A percentile compares a stretch with the other conserved stretches of the same genome.
phyloP scores from a whole-genome alignment of 2,888 invertebrate genomes.

The Polydrusus cervinus region DNA sequence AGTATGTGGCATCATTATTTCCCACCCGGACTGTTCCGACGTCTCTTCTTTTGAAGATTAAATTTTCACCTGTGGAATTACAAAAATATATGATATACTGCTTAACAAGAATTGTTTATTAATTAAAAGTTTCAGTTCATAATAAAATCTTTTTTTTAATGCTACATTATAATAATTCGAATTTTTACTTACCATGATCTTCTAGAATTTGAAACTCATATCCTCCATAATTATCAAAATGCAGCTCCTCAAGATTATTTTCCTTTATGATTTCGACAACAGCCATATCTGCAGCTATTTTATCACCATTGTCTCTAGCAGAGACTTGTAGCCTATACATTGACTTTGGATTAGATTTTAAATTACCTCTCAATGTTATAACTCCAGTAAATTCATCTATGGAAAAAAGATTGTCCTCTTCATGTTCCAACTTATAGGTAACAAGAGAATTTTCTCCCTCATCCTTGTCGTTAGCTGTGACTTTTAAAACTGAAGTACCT shows the following conservation, averaged over 20 bases:
- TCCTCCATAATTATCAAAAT: conserved; percentile 84
- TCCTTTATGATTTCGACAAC: conserved; percentile 86
- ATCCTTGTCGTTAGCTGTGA: conserved; percentile 90
- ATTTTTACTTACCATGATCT: conserved; percentile 72
- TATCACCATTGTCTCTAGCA: conserved; percentile 87
- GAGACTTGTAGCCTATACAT: conserved; percentile 84
- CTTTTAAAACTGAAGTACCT: conserved; percentile 80
- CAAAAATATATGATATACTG: no score
- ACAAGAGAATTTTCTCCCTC: conserved; percentile 91
- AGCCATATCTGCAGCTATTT: conserved; percentile 82
- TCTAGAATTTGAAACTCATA: conserved; percentile 90
- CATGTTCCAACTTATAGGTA: conserved; percentile 85
- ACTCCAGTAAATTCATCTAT: conserved; percentile 87
- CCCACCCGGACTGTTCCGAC: conserved; percentile 84
- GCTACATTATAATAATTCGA: not conserved
- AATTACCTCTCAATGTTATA: conserved; percentile 79
- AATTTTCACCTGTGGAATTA: conserved; percentile 73
- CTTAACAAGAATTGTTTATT: no score
- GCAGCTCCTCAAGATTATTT: conserved; percentile 81
- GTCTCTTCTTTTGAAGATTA: conserved; percentile 77
- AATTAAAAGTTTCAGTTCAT: no score
- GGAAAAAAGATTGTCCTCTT: conserved; percentile 86
- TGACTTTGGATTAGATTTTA: conserved; percentile 78
- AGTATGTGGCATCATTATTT: conserved; percentile 75
- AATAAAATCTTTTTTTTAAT: not conserved